Percentiles rank a stretch among this genome's conserved stretches.
phyloP scores from a whole-genome alignment of 2,888 invertebrate species.

The Oscheius sp. region DNA sequence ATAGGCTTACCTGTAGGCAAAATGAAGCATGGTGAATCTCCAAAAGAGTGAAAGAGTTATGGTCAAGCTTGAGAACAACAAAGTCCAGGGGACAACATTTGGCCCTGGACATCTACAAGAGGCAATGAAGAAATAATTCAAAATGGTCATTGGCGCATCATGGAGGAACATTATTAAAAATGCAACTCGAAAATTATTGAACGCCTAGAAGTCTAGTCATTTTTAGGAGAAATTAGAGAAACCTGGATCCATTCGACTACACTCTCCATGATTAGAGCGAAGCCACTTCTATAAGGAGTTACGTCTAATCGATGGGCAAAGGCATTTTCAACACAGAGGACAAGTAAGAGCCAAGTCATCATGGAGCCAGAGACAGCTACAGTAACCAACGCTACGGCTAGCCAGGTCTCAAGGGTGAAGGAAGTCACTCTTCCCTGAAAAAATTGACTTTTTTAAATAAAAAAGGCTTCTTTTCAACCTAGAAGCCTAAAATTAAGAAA shows the following conservation, averaged over 20 bases:
- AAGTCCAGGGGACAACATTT: constrained; percentile 63
- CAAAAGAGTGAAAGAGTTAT: constrained; percentile 61
- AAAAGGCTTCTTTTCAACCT: no score
- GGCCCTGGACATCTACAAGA: constrained; percentile 67
- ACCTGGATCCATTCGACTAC: constrained; percentile 67
- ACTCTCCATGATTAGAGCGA: constrained; percentile 65
- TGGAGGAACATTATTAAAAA: constrained; percentile 68
- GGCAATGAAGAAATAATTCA: constrained; percentile 68
- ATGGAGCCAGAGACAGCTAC: constrained; percentile 65
- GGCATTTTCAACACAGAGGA: constrained; percentile 70
- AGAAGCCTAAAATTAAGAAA: no score
- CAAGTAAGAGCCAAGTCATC: constrained; percentile 65
- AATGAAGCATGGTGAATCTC: constrained; percentile 67
- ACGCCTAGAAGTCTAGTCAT: constrained; percentile 46
- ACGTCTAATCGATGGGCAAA: constrained; percentile 67
- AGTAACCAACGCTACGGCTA: constrained; percentile 53
- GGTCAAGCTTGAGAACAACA: constrained; percentile 60
- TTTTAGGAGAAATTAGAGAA: not conserved
- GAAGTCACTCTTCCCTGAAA: constrained; percentile 62
- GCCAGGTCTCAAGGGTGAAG: constrained; percentile 65
- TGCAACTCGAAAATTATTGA: constrained; percentile 70
- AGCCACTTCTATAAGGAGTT: constrained; percentile 67
- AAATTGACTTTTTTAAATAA: no score
- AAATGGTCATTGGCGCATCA: constrained; percentile 67
- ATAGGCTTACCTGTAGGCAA: constrained; percentile 56